phyloP scores from a whole-genome alignment of 2,113 vertebrate genomes.

The Amphiprion ocellaris region DNA sequence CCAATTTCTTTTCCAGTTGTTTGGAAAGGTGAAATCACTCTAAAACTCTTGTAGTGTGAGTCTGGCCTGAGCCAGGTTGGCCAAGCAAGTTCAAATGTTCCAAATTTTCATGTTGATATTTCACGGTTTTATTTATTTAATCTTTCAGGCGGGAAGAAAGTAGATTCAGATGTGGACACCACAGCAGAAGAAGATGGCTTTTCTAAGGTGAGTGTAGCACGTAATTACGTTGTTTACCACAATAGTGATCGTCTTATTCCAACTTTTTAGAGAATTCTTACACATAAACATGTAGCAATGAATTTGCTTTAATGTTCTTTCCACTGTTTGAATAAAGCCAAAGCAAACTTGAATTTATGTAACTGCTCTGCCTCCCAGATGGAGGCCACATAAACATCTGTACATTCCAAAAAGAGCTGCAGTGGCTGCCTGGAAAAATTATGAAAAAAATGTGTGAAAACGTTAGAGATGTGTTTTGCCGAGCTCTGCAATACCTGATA shows the following conservation, averaged over 20 bases:
- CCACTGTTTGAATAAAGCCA: neutral
- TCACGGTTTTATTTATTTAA: neutral
- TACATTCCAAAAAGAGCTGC: too few species aligned
- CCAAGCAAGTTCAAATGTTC: neutral
- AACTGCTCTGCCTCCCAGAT: neutral
- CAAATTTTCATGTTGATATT: neutral
- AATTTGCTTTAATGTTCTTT: neutral
- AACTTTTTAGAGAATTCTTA: too few species aligned
- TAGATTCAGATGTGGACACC: constrained; percentile 90
- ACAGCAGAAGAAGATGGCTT: constrained; percentile 90
- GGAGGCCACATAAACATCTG: too few species aligned
- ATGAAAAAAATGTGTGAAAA: too few species aligned
- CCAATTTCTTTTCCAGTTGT: too few species aligned
- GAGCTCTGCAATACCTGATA: too few species aligned
- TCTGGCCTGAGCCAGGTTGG: neutral
- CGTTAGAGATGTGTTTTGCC: too few species aligned
- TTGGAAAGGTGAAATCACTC: too few species aligned
- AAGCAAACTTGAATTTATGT: neutral
- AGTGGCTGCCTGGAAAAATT: too few species aligned
- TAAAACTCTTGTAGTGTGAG: too few species aligned
- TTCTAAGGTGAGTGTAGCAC: constrained; percentile 87
- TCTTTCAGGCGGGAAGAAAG: constrained; percentile 90
- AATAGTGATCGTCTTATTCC: too few species aligned
- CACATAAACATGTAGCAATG: too few species aligned
- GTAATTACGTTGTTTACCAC: neutral